Conservation (phyloP, 2,888 invertebrate genomes). For the Ferrisia virgata region DNA sequence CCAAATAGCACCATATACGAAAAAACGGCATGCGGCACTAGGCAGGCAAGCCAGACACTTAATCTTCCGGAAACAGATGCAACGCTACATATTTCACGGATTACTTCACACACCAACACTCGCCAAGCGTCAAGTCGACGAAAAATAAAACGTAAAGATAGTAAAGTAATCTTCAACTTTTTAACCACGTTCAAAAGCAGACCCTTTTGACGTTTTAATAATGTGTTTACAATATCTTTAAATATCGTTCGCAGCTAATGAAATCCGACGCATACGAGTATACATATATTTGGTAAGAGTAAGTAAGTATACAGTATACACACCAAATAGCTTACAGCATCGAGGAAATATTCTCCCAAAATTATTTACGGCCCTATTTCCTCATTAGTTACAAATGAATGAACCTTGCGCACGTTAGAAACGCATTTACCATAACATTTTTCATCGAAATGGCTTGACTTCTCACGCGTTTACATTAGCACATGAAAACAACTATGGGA, state of each 20-base stretch:
- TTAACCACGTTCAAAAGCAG: not conserved
- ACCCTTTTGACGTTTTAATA: conserved; percentile 9
- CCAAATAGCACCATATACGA: not conserved
- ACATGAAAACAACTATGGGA: not conserved
- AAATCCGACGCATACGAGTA: not conserved
- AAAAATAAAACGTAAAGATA: not conserved
- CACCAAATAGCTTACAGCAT: no score
- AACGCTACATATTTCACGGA: not conserved
- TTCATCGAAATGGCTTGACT: not conserved
- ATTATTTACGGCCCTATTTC: not conserved
- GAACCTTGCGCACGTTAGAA: not conserved
- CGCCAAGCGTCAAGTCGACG: not conserved
- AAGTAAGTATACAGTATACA: no score
- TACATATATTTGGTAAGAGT: no score
- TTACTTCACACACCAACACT: conserved; percentile 5
- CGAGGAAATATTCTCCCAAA: not conserved
- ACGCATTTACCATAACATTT: not conserved
- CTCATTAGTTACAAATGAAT: conserved; percentile 2
- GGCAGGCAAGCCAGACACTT: no score
- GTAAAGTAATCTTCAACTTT: not conserved
- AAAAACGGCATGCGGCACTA: no score
- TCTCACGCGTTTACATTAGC: not conserved
- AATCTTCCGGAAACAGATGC: conserved; percentile 7
- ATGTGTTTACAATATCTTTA: conserved; percentile 17
- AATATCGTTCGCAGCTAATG: conserved; percentile 3